These are phyloP conservation scores for Eristalis arbustorum DNA, from an alignment of 2,888 invertebrate species.

Conservation along the genomic window DNA sequence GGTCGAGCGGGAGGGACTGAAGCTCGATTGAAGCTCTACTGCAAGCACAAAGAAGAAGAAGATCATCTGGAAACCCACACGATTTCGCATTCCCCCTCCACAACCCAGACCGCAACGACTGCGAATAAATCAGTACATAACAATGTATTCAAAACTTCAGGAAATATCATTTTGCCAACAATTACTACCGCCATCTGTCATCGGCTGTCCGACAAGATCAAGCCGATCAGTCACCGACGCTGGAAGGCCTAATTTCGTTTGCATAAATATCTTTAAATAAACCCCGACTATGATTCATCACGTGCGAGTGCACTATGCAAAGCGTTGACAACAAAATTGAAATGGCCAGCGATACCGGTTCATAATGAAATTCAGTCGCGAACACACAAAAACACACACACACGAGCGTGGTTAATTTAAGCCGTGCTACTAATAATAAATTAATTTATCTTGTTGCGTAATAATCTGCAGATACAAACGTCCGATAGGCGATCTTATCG, in stretches of 20 bases:
- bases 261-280: conserved; percentile 21
- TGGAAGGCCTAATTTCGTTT: conserved; percentile 30
- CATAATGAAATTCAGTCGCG: conserved; percentile 50
- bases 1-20: too few relatives aligned
- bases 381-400: neutral
- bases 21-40: too few relatives aligned
- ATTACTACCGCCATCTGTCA: conserved; percentile 11
- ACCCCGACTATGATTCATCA: conserved; percentile 45
- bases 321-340: conserved; percentile 55
- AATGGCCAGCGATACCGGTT: conserved; percentile 37
- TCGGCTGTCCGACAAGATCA: conserved; percentile 3
- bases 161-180: neutral
- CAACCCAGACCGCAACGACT: too few relatives aligned
- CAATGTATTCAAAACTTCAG: neutral
- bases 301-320: conserved; percentile 41
- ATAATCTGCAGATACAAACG: conserved; percentile 42
- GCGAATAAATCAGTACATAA: neutral
- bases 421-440: conserved; percentile 49
- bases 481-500: conserved; percentile 42
- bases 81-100: too few relatives aligned
- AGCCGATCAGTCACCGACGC: conserved; percentile 18
- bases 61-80: too few relatives aligned
- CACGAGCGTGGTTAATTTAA: conserved; percentile 8
- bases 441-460: conserved; percentile 39
- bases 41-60: too few relatives aligned